Percentiles rank a stretch among this genome's conserved stretches.
Evolutionary conservation across 2,888 invertebrate genomes (phyloP).

Genomic region (Ophioninae sp.): DNA sequence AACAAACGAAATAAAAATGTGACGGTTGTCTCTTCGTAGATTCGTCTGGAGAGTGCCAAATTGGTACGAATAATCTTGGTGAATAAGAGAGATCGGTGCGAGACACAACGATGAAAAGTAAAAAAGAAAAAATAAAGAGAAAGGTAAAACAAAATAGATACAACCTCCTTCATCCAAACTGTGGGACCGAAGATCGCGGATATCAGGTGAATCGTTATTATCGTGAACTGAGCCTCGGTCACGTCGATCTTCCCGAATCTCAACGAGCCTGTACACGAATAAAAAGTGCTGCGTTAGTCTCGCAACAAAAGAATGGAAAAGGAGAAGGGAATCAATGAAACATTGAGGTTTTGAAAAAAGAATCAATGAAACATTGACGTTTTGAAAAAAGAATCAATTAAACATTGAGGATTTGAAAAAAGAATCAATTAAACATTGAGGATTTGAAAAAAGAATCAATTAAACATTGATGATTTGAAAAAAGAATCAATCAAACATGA

Average conservation of each 20-base stretch:
- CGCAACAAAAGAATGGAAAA: not conserved
- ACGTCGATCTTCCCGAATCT: slow-evolving; percentile 97
- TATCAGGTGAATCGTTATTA: slow-evolving; percentile 93
- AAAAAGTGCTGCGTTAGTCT: not conserved
- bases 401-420: not conserved
- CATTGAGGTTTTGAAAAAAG: not conserved
- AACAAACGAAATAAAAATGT: not conserved
- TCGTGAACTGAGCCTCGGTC: slow-evolving; percentile 98
- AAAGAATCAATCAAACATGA: not conserved
- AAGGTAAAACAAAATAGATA: slow-evolving; percentile 68
- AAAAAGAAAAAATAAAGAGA: not conserved
- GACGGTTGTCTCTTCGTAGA: not conserved
- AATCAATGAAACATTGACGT: no score
- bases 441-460: not conserved
- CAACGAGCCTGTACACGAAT: slow-evolving; percentile 85
- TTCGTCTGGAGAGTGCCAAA: not conserved
- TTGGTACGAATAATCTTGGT: not conserved
- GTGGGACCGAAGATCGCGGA: slow-evolving; percentile 93
- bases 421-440: not conserved
- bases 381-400: no score
- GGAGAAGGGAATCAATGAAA: not conserved
- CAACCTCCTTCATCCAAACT: slow-evolving; percentile 92
- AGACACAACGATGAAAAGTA: not conserved
- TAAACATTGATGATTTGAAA: not conserved
- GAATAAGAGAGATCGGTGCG: not conserved